Base-by-base conservation (phyloP, 2,797 vertebrate genomes). In the Hylomyscus alleni region DNA sequence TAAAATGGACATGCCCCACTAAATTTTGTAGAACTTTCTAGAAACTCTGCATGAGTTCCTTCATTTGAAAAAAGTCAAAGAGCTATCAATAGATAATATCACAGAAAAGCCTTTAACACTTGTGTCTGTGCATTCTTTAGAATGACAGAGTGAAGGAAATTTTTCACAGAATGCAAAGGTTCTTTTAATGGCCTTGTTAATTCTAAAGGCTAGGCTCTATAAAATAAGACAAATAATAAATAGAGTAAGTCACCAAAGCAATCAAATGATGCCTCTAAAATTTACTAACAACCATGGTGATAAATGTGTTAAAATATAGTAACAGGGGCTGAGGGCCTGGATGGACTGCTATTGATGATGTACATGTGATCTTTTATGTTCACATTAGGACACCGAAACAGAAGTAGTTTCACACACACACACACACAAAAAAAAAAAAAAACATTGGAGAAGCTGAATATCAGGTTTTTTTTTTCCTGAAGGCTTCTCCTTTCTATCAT, bases 181-280 rank as follows among this genome's bases (percentile, higher is more conserved):
- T 93, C 44, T 13, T 50, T 84, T 56, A 0, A 50, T 13, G 50
- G 40, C 1, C 20, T 19, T 17, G 58, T 76, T 93, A 37, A 54
- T 72, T 94, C 67, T 47, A 40, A 19, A 77, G 10, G 67, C n/a
- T 37, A 9, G 12, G 12, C 24, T 19, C 26, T 44, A n/a, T 0
- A 77, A 52, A 94, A 91, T 24, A 44, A 91, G n/a, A 93, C 37
- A 0, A n/a, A 76, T 89, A 95, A 7, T 75, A 31, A 94, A 93
- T 17, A 91, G 2, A 72, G 13, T 52, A 58, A 96, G 56, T 15
- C 22, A 80, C 7, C 14, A n/a, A 80, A 95, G 56, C 26, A 78
- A 37, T 31, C 22, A 83, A 75, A 47, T 29, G 7, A 56, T 29
- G 37, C 29, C 11, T 24, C 31, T 37, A 5, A 15, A 92, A 15